Conservation (phyloP, 2,888 invertebrate species). For the Rhaphigaster nebulosa region DNA sequence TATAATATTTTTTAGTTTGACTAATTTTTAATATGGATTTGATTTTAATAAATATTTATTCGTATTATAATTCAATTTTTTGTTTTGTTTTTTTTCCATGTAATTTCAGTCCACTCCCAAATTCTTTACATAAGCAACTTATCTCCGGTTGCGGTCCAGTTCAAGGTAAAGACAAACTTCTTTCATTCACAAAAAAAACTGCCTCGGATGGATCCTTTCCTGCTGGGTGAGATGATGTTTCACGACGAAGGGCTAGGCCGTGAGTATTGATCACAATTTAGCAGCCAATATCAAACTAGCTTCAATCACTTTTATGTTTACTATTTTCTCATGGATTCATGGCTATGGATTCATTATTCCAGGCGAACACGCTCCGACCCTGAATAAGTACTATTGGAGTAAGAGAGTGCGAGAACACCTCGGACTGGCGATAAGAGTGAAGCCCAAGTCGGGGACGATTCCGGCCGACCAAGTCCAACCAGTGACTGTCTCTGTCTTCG, state of each 20-base stretch:
- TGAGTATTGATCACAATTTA: background rate
- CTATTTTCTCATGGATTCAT: too few species aligned
- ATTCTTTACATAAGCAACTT: background rate
- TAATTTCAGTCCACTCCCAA: background rate
- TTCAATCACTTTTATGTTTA: too few species aligned
- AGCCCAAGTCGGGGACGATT: background rate
- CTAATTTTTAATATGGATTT: too few species aligned
- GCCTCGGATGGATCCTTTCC: background rate
- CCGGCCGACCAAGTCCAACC: background rate
- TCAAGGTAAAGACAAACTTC: background rate
- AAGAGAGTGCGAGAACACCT: background rate
- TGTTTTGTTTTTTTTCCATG: background rate
- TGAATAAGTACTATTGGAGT: background rate
- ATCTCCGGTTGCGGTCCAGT: background rate
- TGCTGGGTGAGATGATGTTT: background rate
- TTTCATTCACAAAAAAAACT: background rate
- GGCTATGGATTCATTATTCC: too few species aligned
- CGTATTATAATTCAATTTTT: too few species aligned
- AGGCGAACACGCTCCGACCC: background rate
- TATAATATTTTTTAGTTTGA: too few species aligned
- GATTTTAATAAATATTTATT: too few species aligned
- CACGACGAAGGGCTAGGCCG: background rate
- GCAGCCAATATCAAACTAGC: too few species aligned
- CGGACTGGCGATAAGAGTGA: background rate
- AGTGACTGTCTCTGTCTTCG: background rate